These are phyloP conservation scores for Congeria kusceri DNA, from an alignment of 2,888 invertebrate species.

Conservation along the genomic window DNA sequence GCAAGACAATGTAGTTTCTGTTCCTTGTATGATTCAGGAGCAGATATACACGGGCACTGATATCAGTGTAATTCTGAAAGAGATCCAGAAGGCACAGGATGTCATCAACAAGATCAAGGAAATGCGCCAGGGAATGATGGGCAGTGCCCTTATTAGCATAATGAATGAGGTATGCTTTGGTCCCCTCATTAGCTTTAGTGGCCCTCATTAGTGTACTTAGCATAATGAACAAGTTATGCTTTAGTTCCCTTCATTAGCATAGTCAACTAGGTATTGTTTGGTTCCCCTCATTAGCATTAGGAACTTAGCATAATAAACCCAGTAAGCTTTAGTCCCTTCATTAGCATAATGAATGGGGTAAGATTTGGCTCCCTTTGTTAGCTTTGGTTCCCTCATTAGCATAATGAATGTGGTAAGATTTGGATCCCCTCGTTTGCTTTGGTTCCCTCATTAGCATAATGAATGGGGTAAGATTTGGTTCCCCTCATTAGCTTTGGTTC, in stretches of 20 bases:
- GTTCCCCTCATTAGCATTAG: background rate
- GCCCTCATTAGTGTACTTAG: background rate
- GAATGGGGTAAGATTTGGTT: background rate
- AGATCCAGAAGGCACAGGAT: conserved; percentile 84
- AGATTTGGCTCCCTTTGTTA: background rate
- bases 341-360: background rate
- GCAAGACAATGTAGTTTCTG: too few relatives aligned
- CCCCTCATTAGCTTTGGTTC: too few relatives aligned
- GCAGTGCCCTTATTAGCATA: conserved; percentile 84
- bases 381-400: background rate
- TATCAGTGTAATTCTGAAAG: conserved; percentile 83
- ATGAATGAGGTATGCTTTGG: conserved; percentile 82
- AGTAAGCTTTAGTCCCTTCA: background rate
- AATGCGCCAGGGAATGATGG: conserved; percentile 85
- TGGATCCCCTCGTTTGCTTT: background rate
- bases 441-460: background rate
- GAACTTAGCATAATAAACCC: background rate
- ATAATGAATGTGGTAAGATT: background rate
- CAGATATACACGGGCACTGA: conserved; percentile 85
- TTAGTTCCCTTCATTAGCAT: background rate
- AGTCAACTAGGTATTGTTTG: background rate
- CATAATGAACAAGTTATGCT: background rate
- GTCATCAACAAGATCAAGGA: conserved; percentile 85
- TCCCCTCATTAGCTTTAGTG: background rate
- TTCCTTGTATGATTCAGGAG: conserved; percentile 69